Evolutionary conservation across 2,113 vertebrate genomes (phyloP), one percentile per base, ranked within the genome.

Genomic region (Clarias macrocephalus): DNA sequence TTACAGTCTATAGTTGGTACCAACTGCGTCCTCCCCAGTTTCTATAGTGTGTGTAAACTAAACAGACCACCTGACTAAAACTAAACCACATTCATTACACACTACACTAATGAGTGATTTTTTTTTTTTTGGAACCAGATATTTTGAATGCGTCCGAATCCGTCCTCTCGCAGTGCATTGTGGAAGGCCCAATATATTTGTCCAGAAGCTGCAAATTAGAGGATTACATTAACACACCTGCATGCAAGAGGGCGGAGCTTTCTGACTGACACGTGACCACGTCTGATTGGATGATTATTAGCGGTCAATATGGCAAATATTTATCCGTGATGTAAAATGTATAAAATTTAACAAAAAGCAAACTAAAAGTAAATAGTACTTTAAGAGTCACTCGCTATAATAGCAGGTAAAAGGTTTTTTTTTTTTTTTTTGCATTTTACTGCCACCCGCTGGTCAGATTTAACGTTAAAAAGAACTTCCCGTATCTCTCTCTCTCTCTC

Each of bases 391-490:
- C 30, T 80, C 11, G 5, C 52, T 2, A 3, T 16, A 13, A 30
- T 0, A 72, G 19, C 68, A 72, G n/a, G 13, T 56, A 16, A 54
- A 57, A 30, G 1, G 13, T 83, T 83, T 33, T 37, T 2, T 37
- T 37, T 42, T 42, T 16, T 83, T 83, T 33, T 7, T 30, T 30
- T 30, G 54, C 28, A 2, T 80, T 66, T 42, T 87, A 82, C 88
- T 63, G 66, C 88, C 85, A 84, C 65, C 82, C 82, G 33, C 33
- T 21, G 82, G 28, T 5, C 13, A 62, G n/a, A 54, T 15, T 9
- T n/a, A 16, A 73, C 70, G 19, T 19, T 9, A 42, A 42, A 23
- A 48, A 19, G 10, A 48, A 25, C 2, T 7, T 2, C 16, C 3
- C 13, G 18, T 70, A 42, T 72, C 42, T n/a, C n/a, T n/a, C n/a